These are phyloP conservation scores for Epinotia nisella DNA, from an alignment of 2,888 invertebrate species.

Conservation along the genomic window DNA sequence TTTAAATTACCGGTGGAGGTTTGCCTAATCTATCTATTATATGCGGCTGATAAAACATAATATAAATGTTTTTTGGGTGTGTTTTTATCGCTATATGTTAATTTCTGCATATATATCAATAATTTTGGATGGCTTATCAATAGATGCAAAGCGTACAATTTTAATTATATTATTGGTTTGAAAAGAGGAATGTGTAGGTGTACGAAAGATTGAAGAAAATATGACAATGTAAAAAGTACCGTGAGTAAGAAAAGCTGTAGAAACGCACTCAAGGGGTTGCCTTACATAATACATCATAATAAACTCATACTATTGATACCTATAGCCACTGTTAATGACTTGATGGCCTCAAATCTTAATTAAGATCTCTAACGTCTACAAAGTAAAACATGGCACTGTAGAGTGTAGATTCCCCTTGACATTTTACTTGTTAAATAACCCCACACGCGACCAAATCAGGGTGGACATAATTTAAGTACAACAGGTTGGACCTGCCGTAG, in stretches of 20 bases:
- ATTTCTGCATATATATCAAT: no score
- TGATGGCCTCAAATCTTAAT: constrained; percentile 11
- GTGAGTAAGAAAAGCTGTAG: no score
- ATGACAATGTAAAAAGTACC: background rate
- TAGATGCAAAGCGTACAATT: no score
- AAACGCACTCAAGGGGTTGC: background rate
- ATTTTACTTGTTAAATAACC: background rate
- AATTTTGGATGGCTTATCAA: no score
- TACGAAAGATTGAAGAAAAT: no score
- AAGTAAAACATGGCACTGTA: constrained; percentile 24
- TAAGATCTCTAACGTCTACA: constrained; percentile 2
- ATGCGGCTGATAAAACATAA: constrained; percentile 1
- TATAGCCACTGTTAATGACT: background rate
- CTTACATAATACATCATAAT: background rate
- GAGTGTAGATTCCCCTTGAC: background rate
- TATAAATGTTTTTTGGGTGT: background rate
- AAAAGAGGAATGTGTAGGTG: no score
- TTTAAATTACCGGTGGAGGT: constrained; percentile 19
- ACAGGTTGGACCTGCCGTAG: no score
- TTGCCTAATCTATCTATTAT: constrained; percentile 17
- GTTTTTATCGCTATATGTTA: no score
- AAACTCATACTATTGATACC: background rate
- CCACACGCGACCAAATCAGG: background rate
- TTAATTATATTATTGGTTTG: no score
- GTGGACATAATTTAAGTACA: background rate